phyloP scores from a whole-genome alignment of 1,140 invertebrate genomes.

The Leptestheria dahalacensis region DNA sequence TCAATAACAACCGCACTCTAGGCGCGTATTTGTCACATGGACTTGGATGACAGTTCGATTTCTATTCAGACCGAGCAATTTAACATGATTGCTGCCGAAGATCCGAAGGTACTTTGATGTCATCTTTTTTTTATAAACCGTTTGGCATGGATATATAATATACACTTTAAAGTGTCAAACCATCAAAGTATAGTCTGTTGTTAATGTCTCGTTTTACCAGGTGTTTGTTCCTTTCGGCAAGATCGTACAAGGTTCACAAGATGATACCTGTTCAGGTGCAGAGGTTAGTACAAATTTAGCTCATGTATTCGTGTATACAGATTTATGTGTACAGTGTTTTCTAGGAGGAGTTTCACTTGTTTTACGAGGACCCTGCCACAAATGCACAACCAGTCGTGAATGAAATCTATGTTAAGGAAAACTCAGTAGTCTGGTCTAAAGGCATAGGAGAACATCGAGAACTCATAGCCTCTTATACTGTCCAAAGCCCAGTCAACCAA shows the following conservation, averaged over 20 bases:
- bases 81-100: constrained; percentile 11
- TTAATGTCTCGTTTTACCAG: not conserved
- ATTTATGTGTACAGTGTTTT: too few relatives aligned
- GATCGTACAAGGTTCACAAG: not conserved
- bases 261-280: too few relatives aligned
- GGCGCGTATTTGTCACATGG: not conserved
- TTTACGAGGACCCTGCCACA: not conserved
- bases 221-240: not conserved
- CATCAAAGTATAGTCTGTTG: not conserved
- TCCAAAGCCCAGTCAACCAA: constrained; percentile 61
- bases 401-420: constrained; percentile 72
- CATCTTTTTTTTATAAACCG: not conserved
- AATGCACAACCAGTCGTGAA: constrained; percentile 44
- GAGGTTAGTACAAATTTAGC: too few relatives aligned
- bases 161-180: not conserved
- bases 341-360: not conserved
- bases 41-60: not conserved
- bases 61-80: not conserved
- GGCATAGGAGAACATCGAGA: constrained; percentile 27
- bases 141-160: not conserved
- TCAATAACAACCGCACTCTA: not conserved
- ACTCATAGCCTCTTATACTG: constrained; percentile 49
- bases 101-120: not conserved
- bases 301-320: too few relatives aligned
- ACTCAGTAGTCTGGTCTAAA: constrained; percentile 60